These are phyloP conservation scores for Glossophaga mutica DNA, from an alignment of 2,797 vertebrate species.

Conservation along the genomic window DNA sequence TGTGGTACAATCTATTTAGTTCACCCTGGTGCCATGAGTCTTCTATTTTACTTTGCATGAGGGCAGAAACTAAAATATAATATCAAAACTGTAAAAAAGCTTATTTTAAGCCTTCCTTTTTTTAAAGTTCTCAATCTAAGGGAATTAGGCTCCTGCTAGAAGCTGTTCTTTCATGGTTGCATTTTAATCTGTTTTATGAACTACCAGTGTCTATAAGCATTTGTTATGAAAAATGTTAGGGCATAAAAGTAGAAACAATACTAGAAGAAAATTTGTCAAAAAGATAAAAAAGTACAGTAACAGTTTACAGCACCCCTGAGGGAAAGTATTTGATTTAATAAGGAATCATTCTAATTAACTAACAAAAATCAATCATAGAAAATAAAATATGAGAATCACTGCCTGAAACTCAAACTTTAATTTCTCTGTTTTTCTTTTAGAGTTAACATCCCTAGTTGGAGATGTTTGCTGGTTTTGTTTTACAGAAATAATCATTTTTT, in stretches of 20 bases:
- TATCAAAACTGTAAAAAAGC: background rate
- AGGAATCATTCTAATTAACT: constrained; percentile 50
- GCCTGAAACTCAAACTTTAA: constrained; percentile 18
- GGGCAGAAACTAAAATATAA: background rate
- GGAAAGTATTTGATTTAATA: constrained; percentile 30
- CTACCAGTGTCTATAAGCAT: constrained; percentile 23
- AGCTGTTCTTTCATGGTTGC: background rate
- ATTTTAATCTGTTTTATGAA: constrained; percentile 44
- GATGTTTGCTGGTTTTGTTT: background rate
- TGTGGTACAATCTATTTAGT: background rate
- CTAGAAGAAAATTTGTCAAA: constrained; percentile 49
- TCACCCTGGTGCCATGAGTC: background rate
- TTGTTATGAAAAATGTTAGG: constrained; percentile 36
- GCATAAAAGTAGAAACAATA: constrained; percentile 18
- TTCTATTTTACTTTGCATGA: background rate
- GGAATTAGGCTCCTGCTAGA: constrained; percentile 14
- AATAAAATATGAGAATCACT: constrained; percentile 9
- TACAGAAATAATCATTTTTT: background rate
- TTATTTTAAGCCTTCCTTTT: background rate
- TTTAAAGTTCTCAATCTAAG: background rate
- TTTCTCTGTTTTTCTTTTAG: background rate
- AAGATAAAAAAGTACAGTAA: constrained; percentile 41
- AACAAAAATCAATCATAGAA: constrained; percentile 30
- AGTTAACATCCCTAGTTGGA: background rate
- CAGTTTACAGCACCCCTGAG: constrained; percentile 44